Conservation (phyloP, 2,113 vertebrate genomes). For the Dryoscopus gambensis region DNA sequence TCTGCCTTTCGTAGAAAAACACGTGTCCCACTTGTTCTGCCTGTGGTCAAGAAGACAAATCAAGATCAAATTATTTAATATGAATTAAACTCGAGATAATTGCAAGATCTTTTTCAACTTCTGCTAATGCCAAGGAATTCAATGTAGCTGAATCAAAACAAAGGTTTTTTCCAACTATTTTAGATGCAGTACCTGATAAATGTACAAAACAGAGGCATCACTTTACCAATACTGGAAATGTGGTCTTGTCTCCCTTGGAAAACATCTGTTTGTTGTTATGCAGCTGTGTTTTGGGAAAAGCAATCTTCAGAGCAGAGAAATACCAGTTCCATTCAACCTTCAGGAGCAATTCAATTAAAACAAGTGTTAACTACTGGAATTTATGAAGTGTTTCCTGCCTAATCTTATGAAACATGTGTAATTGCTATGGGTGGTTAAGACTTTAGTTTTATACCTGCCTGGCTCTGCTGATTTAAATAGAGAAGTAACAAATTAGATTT, state of each 20-base stretch:
- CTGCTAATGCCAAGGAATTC: background rate
- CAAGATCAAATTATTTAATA: background rate
- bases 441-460: background rate
- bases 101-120: background rate
- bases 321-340: background rate
- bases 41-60: background rate
- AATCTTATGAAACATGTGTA: background rate
- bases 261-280: conserved; percentile 38
- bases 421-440: background rate
- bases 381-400: conserved; percentile 30
- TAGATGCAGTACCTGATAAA: background rate
- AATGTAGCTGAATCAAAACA: background rate
- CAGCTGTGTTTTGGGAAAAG: background rate
- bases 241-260: background rate
- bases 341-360: conserved; percentile 32
- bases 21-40: background rate
- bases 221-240: background rate
- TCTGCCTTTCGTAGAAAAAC: background rate
- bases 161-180: background rate
- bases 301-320: background rate
- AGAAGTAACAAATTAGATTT: background rate
- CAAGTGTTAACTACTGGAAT: conserved; percentile 46
- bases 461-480: background rate
- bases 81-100: background rate
- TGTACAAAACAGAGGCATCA: background rate